Evolutionary conservation across 2,888 invertebrate species (phyloP), one percentile per base, ranked within the genome.

Genomic region (Nymphalis c-album): DNA sequence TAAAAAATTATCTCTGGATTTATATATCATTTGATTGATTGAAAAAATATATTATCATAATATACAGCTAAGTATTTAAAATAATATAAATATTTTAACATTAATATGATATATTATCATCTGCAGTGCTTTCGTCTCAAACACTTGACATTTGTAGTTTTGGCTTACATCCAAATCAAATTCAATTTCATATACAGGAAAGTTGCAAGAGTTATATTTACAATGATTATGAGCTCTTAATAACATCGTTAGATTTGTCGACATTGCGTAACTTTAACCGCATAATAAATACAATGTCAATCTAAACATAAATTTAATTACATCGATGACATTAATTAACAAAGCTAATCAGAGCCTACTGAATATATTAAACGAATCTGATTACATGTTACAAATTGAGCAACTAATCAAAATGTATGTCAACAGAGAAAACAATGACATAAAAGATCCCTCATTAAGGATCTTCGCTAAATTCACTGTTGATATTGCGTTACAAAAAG

Each of bases 321-420:
- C 35, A 35, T 59, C 48, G 53, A 55, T 26, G 48, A 55, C 68
- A 50, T 26, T 57, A 62, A 67, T 68, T 59, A 59, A 63, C 64
- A 63, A 63, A 64, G 64, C 40, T 53, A 67, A 60, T 53, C 45
- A 59, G 26, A 58, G 62, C 63, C 60, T 57, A 60, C 47, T 57
- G 59, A 68, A 70, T 68, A 65, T 51, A 51, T 63, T 55, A 59
- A 68, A 68, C 53, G 55, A 64, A 68, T 68, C 26, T 59, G 59
- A 64, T 64, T 67, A 60, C 53, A 35, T 35, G 58, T 47, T 64
- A 35, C 61, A 45, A 67, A 64, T 70, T 66, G 8, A 50, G 35
- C 53, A 50, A 16, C 53, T 51, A 64, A 63, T 67, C 50, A 48
- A 58, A 26, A 45, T 60, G 45, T 53, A 17, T 55, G 20, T 65